Evolutionary conservation across 2,797 vertebrate species (phyloP).

Genomic region (Anguilla marmorata): DNA sequence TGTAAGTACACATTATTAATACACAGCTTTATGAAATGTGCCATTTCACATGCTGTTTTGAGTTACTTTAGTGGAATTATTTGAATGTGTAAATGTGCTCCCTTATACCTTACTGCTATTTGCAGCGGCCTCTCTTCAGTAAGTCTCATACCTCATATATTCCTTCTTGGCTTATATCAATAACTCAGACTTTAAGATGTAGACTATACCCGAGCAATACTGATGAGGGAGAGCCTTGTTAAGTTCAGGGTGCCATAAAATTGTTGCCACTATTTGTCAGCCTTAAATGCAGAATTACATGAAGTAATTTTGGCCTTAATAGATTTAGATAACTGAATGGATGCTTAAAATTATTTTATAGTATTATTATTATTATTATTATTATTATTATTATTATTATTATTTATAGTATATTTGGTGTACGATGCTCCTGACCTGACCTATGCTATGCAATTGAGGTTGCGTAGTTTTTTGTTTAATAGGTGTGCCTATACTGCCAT

Average conservation of each 20-base stretch:
- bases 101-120: background rate
- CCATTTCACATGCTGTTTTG: conserved; percentile 8
- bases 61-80: conserved; percentile 16
- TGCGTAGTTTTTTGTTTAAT: background rate
- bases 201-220: background rate
- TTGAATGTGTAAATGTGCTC: background rate
- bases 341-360: background rate
- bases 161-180: background rate
- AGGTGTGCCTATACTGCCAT: too few relatives aligned
- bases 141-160: background rate
- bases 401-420: background rate
- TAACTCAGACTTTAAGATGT: background rate
- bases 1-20: conserved; percentile 18
- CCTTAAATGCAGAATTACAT: too few relatives aligned
- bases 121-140: background rate
- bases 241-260: background rate
- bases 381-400: too few relatives aligned
- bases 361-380: too few relatives aligned
- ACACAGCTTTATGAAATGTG: background rate
- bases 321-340: background rate
- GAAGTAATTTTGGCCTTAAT: background rate
- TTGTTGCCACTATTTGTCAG: background rate
- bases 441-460: background rate
- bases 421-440: background rate
- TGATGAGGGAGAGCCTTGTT: background rate